Percentiles rank a stretch among this genome's conserved stretches.
Evolutionary conservation across 2,888 invertebrate species (phyloP).

Genomic region (Galerucella nymphaeae): DNA sequence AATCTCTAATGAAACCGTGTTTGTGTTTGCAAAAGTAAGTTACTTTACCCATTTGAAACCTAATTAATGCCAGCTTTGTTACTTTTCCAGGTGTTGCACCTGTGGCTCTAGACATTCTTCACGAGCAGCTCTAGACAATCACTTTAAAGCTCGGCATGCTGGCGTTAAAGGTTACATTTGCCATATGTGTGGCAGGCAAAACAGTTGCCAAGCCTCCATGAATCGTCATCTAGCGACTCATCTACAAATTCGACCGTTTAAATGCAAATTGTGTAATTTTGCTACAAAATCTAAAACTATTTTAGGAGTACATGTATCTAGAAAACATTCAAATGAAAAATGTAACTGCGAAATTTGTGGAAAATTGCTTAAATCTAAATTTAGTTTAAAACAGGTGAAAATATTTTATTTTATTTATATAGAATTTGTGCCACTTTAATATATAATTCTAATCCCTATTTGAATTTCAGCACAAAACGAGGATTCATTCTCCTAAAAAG

Average conservation of each 20-base stretch:
- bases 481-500: slow-evolving; percentile 48
- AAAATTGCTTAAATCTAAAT: slow-evolving; percentile 51
- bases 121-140: slow-evolving; percentile 48
- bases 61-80: slow-evolving; percentile 5
- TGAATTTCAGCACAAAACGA: slow-evolving; percentile 45
- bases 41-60: too few relatives aligned
- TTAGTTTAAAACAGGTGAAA: slow-evolving; percentile 45
- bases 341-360: slow-evolving; percentile 50
- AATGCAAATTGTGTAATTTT: slow-evolving; percentile 48
- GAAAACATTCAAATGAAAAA: slow-evolving; percentile 46
- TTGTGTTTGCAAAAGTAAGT: too few relatives aligned
- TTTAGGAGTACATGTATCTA: slow-evolving; percentile 46
- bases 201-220: slow-evolving; percentile 51
- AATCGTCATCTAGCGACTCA: slow-evolving; percentile 52
- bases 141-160: slow-evolving; percentile 48
- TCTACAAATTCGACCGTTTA: slow-evolving; percentile 46
- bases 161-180: slow-evolving; percentile 50
- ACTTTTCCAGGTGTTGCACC: slow-evolving; percentile 44
- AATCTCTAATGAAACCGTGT: too few relatives aligned
- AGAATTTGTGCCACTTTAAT: background rate
- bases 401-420: background rate
- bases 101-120: slow-evolving; percentile 50
- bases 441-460: too few relatives aligned
- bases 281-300: slow-evolving; percentile 48
- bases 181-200: slow-evolving; percentile 52